phyloP scores from a whole-genome alignment of 1,140 invertebrate species.

The Triops longicaudatus region DNA sequence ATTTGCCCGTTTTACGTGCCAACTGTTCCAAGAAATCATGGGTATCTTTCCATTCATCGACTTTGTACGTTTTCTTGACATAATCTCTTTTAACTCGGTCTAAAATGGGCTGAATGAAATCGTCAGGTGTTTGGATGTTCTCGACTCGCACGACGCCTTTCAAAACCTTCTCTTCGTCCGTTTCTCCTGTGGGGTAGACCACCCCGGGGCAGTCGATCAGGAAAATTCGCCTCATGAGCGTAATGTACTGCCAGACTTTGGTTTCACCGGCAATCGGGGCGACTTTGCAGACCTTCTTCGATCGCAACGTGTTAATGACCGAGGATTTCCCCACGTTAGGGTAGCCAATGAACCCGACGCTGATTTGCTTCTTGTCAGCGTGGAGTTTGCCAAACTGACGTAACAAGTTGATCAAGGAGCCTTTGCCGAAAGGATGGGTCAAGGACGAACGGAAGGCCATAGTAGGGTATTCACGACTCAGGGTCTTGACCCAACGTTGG shows the following conservation, averaged over 20 bases:
- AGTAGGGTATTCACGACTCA: slow-evolving; percentile 92
- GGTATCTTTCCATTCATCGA: slow-evolving; percentile 64
- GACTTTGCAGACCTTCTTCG: slow-evolving; percentile 95
- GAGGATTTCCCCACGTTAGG: slow-evolving; percentile 99
- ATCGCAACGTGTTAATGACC: slow-evolving; percentile 89
- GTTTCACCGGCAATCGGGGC: slow-evolving; percentile 99
- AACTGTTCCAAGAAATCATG: slow-evolving; percentile 90
- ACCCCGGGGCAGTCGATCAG: slow-evolving; percentile 98
- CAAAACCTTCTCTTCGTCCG: slow-evolving; percentile 89
- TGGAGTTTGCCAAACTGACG: slow-evolving; percentile 95
- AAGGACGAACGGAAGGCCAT: slow-evolving; percentile 96
- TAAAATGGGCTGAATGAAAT: slow-evolving; percentile 81
- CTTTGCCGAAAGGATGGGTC: slow-evolving; percentile 97
- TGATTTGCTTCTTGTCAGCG: slow-evolving; percentile 94
- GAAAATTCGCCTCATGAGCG: slow-evolving; percentile 93
- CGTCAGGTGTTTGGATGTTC: slow-evolving; percentile 85
- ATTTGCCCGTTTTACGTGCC: slow-evolving; percentile 73
- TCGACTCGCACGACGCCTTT: slow-evolving; percentile 95
- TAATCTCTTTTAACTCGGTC: slow-evolving; percentile 84
- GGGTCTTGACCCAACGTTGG: slow-evolving; percentile 78
- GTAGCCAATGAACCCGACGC: slow-evolving; percentile 97
- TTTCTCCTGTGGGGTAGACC: slow-evolving; percentile 86
- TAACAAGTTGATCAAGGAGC: slow-evolving; percentile 89
- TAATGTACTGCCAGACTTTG: slow-evolving; percentile 99
- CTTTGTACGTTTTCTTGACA: slow-evolving; percentile 82